Evolutionary conservation across 2,113 vertebrate species (phyloP).

Genomic region (Phrynosoma blainvillii): DNA sequence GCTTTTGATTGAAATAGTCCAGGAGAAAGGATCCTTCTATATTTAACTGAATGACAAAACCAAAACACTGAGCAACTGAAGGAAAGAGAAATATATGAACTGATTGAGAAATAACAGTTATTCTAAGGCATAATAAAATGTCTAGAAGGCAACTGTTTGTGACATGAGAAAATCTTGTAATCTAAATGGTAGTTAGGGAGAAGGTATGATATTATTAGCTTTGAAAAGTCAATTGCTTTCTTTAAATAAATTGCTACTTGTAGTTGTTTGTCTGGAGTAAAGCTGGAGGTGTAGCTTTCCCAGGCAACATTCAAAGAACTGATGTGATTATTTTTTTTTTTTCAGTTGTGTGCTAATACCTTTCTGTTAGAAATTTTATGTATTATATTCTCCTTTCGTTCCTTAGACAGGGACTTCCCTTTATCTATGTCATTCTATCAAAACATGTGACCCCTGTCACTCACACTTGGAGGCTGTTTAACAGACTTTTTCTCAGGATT

Average conservation of each 20-base stretch:
- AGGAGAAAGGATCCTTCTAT: slow-evolving; percentile 35
- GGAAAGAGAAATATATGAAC: not conserved
- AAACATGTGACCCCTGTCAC: too few relatives aligned
- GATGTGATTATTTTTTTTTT: not conserved
- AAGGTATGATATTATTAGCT: not conserved
- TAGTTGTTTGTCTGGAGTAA: not conserved
- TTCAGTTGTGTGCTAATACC: not conserved
- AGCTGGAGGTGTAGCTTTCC: slow-evolving; percentile 14
- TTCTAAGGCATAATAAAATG: slow-evolving; percentile 14
- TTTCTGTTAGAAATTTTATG: not conserved
- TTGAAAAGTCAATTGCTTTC: slow-evolving; percentile 24
- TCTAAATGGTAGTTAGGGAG: not conserved
- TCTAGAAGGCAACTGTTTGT: not conserved
- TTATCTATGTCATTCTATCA: too few relatives aligned
- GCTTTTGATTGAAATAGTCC: slow-evolving; percentile 49
- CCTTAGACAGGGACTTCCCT: too few relatives aligned
- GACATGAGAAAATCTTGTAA: not conserved
- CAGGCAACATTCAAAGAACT: slow-evolving; percentile 40
- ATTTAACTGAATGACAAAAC: slow-evolving; percentile 44
- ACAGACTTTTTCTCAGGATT: too few relatives aligned
- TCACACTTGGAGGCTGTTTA: too few relatives aligned
- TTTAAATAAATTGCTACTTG: not conserved
- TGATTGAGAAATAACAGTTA: slow-evolving; percentile 40
- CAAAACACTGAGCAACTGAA: slow-evolving; percentile 4
- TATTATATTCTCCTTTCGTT: too few relatives aligned